These are phyloP conservation scores for Aegypius monachus DNA, from an alignment of 2,113 vertebrate genomes.

Conservation along the genomic window DNA sequence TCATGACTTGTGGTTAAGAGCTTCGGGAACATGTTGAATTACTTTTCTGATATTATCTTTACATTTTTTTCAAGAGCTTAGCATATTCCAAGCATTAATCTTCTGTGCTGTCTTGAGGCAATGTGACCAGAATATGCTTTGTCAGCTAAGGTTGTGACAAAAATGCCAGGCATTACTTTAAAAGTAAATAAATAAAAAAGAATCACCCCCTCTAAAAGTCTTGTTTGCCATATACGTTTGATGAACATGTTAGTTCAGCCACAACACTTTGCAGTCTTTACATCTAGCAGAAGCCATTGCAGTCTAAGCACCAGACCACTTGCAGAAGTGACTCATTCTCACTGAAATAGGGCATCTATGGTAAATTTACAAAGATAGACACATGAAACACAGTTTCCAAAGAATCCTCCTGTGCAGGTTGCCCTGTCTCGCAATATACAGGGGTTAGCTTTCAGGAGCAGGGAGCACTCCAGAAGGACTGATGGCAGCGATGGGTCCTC, in stretches of 20 bases:
- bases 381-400: neutral
- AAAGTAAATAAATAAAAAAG: neutral
- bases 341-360: neutral
- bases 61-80: conserved; percentile 53
- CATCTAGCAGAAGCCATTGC: neutral
- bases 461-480: neutral
- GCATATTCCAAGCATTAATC: conserved; percentile 70
- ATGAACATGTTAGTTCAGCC: conserved; percentile 18
- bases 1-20: conserved; percentile 45
- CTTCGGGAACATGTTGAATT: conserved; percentile 47
- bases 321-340: neutral
- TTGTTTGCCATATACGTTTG: neutral
- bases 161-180: conserved; percentile 27
- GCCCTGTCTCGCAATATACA: neutral
- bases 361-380: neutral
- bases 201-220: neutral
- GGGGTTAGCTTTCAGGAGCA: neutral
- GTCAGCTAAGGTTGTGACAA: conserved; percentile 55
- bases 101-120: conserved; percentile 54
- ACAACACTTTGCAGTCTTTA: neutral
- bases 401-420: neutral
- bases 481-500: neutral
- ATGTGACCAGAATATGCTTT: conserved; percentile 51
- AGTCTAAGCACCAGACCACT: neutral
- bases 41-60: conserved; percentile 68